These are phyloP conservation scores for Coelinius sp. DNA, from an alignment of 2,888 invertebrate species.

Conservation along the genomic window DNA sequence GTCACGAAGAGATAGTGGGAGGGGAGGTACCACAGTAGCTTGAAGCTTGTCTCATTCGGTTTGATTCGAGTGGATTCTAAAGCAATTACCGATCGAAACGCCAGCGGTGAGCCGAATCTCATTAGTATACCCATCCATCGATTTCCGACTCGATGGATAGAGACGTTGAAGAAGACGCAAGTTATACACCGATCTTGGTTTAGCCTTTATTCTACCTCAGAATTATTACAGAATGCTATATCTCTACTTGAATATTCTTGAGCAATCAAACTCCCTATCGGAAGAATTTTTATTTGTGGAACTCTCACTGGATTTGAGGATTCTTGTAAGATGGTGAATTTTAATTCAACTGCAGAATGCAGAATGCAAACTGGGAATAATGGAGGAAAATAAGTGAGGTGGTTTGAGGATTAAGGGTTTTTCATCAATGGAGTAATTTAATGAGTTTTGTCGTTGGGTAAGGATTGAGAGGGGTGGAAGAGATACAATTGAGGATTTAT, in stretches of 20 bases:
- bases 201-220: not conserved
- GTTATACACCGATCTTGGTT: conserved; percentile 1
- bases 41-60: conserved; percentile 17
- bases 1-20: not conserved
- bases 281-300: not conserved
- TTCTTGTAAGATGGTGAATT: not conserved
- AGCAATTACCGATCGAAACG: conserved; percentile 49
- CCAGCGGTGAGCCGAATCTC: conserved; percentile 48
- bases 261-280: not conserved
- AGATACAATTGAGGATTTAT: conserved; percentile 23
- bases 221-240: conserved; percentile 14
- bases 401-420: conserved; percentile 27
- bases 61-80: conserved; percentile 49
- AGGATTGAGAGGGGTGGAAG: not conserved
- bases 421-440: conserved; percentile 38
- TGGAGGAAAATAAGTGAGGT: conserved; percentile 1
- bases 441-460: conserved; percentile 35
- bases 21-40: not conserved
- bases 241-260: not conserved
- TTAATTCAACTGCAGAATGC: conserved; percentile 28
- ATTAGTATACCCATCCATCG: conserved; percentile 51
- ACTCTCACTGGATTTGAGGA: not conserved
- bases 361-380: not conserved
- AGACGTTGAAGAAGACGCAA: conserved; percentile 24
- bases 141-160: conserved; percentile 38